Percentiles rank a stretch among this genome's conserved stretches.
Conservation (phyloP, 2,888 invertebrate species). For the Eulithis prunata region DNA sequence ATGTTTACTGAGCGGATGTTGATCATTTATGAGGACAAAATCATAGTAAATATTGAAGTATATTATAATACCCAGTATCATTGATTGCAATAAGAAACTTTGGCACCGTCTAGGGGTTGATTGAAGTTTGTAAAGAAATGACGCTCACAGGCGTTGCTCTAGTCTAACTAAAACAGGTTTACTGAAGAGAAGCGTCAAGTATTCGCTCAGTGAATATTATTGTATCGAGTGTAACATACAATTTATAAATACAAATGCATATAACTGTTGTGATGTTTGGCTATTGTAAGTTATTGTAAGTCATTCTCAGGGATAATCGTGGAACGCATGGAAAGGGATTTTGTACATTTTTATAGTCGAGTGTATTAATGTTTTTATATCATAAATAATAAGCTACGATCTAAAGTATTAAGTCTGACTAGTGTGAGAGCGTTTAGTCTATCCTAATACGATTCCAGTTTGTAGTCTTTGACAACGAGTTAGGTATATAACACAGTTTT, state of each 20-base stretch:
- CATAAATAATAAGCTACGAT: slow-evolving; percentile 42
- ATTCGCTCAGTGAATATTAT: slow-evolving; percentile 14
- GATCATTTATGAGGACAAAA: neutral
- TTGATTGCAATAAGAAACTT: no score
- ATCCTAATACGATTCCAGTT: slow-evolving; percentile 40
- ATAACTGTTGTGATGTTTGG: slow-evolving; percentile 75
- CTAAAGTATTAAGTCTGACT: slow-evolving; percentile 61
- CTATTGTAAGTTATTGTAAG: slow-evolving; percentile 74
- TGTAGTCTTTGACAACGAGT: slow-evolving; percentile 71
- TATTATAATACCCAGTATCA: neutral
- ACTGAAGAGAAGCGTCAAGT: no score
- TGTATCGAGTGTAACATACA: slow-evolving; percentile 30
- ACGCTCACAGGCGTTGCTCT: neutral
- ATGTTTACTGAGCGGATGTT: slow-evolving; percentile 15
- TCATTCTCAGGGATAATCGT: slow-evolving; percentile 67
- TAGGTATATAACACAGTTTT: slow-evolving; percentile 55
- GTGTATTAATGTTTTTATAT: slow-evolving; percentile 43
- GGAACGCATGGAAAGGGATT: slow-evolving; percentile 52
- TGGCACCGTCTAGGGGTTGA: no score
- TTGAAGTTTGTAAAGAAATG: neutral
- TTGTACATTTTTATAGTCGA: slow-evolving; percentile 60
- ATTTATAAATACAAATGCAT: slow-evolving; percentile 56
- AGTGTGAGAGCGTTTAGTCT: slow-evolving; percentile 57
- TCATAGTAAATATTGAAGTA: neutral
- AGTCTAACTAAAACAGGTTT: neutral